These are phyloP conservation scores for Elachura formosa DNA, from an alignment of 2,113 vertebrate species.

Conservation along the genomic window DNA sequence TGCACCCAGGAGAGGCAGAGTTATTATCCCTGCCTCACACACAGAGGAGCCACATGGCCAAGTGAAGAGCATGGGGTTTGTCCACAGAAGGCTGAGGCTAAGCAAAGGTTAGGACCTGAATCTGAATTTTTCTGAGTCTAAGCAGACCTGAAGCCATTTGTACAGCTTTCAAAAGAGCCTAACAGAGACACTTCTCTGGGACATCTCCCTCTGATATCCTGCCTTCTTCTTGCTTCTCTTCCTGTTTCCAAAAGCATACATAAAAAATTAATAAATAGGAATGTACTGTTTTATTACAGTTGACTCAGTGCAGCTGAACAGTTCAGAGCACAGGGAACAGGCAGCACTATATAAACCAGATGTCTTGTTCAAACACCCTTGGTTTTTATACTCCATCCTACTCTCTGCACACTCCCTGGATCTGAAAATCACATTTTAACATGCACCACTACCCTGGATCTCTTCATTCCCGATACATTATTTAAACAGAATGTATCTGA, in stretches of 20 bases:
- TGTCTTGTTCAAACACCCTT: neutral
- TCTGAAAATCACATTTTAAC: neutral
- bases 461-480: conserved; percentile 3
- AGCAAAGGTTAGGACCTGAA: neutral
- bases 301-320: neutral
- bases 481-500: neutral
- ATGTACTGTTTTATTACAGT: conserved; percentile 29
- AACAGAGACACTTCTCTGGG: neutral
- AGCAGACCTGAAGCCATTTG: neutral
- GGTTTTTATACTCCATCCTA: neutral
- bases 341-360: conserved; percentile 1
- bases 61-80: neutral
- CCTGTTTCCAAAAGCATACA: conserved; percentile 9
- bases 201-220: neutral
- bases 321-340: conserved; percentile 4
- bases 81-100: neutral
- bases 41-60: neutral
- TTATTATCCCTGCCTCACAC: neutral
- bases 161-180: neutral
- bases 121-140: neutral
- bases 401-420: neutral
- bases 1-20: conserved; percentile 10
- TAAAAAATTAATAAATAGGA: conserved; percentile 40
- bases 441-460: neutral
- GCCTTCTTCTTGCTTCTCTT: neutral